Evolutionary conservation across 2,888 invertebrate species (phyloP), one percentile per base, ranked within the genome.

Genomic region (Exephanes ischioxanthus): DNA sequence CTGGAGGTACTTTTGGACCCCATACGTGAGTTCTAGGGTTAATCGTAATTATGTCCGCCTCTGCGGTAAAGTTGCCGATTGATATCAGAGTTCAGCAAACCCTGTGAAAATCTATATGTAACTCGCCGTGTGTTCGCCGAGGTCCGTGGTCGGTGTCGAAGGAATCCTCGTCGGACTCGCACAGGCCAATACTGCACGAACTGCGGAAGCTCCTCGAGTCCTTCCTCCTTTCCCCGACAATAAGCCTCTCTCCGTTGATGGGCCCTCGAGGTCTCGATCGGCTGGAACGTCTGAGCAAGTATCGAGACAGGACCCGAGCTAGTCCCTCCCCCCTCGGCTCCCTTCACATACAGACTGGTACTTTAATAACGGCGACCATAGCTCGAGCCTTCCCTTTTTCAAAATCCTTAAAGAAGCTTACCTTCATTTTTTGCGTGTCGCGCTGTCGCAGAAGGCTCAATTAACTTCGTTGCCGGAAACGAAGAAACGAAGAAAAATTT

Each of bases 231-330:
- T 61, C 63, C 55, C 41, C 80, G 63, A 71, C 75, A 76, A 84
- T 84, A 80, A 84, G 70, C 70, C 73, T 45, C 68, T 70, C 53
- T 61, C 55, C 22, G 75, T 79, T 75, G 70, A 80, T 80, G 37
- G 80, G 73, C 75, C 75, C 83, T 84, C 71, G 70, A 80, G 67
- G 63, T 84, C 79, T 76, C 75, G 71, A 76, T 80, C 80, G 58
- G 61, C 71, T 67, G 66, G 30, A 84, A 76, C 53, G 75, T 80
- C 63, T 75, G 70, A 16, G 73, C 51, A 70, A 48, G 70, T 9
- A 33, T 33, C n/a, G 63, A 37, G 9, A 37, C 33, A 22, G n/a
- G 30, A 63, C 9, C 16, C 30, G 48, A 66, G 19, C 61, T 0
- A 41, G 22, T n/a, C 30, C 22, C 48, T 41, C 61, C 76, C 14